A percentile compares a stretch with the other conserved stretches of the same genome.
Conservation (phyloP, 2,888 invertebrate species). For the Eilema sororculum region DNA sequence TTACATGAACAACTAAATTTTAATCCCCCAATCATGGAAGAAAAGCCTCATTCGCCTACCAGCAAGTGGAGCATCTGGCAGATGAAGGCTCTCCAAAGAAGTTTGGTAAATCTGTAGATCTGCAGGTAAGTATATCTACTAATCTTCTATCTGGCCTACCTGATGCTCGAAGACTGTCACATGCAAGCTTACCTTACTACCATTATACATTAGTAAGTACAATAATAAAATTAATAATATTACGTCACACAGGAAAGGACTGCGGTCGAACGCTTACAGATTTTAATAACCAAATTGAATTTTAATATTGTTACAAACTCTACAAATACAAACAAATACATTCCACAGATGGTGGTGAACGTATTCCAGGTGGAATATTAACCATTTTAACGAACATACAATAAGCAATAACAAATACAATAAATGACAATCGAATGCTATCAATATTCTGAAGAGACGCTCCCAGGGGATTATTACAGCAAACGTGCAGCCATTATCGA, state of each 20-base stretch:
- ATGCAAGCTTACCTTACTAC: too few species aligned
- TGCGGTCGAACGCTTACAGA: not conserved
- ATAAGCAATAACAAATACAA: slow-evolving; percentile 40
- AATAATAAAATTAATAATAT: not conserved
- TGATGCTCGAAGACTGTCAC: too few species aligned
- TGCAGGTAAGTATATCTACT: too few species aligned
- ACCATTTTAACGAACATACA: slow-evolving; percentile 27
- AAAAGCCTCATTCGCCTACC: too few species aligned
- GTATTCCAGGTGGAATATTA: slow-evolving; percentile 20
- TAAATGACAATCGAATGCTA: slow-evolving; percentile 47
- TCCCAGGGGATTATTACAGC: slow-evolving; percentile 55
- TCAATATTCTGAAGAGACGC: slow-evolving; percentile 60
- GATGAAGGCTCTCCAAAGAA: too few species aligned
- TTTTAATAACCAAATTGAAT: not conserved
- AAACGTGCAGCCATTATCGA: slow-evolving; percentile 65
- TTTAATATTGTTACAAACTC: slow-evolving; percentile 16
- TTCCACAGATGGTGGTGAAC: not conserved
- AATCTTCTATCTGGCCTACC: too few species aligned
- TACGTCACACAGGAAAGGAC: not conserved
- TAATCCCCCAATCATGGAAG: too few species aligned
- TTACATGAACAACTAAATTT: too few species aligned
- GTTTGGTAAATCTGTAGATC: too few species aligned
- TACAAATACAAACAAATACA: slow-evolving; percentile 17
- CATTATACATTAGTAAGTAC: not conserved
- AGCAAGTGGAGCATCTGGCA: too few species aligned